Evolutionary conservation across 1,140 invertebrate genomes (phyloP).

Genomic region (Lasaia peninsularis): DNA sequence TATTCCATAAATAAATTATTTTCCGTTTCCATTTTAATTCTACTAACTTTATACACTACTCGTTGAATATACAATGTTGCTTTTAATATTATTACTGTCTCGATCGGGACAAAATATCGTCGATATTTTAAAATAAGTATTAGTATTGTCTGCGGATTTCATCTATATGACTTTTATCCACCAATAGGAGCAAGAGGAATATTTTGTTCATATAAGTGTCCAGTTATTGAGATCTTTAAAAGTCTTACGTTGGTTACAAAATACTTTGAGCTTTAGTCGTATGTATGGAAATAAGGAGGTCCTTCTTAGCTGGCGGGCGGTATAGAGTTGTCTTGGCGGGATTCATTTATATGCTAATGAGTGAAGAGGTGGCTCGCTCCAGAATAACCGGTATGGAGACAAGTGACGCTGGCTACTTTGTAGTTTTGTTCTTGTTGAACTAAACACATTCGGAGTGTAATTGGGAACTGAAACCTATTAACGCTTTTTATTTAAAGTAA

Average conservation of each 20-base stretch:
- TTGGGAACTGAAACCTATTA: not conserved
- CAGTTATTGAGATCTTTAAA: not conserved
- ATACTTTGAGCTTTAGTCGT: not conserved
- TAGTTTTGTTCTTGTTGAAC: not conserved
- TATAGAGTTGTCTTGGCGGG: slow-evolving; percentile 68
- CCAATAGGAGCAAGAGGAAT: not conserved
- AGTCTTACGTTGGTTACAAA: not conserved
- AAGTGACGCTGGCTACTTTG: slow-evolving; percentile 19
- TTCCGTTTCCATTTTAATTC: too few species aligned
- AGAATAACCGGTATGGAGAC: slow-evolving; percentile 50
- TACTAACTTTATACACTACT: not conserved
- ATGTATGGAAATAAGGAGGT: slow-evolving; percentile 26
- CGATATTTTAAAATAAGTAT: slow-evolving; percentile 44
- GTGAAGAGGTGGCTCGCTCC: slow-evolving; percentile 44
- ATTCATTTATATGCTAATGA: slow-evolving; percentile 75
- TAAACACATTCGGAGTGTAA: not conserved
- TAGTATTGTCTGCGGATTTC: not conserved
- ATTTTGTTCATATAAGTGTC: not conserved
- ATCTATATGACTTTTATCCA: not conserved
- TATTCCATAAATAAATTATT: too few species aligned
- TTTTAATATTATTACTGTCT: slow-evolving; percentile 44
- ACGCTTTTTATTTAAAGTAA: not conserved
- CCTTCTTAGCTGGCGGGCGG: slow-evolving; percentile 37
- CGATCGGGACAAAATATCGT: slow-evolving; percentile 40
- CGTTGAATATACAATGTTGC: slow-evolving; percentile 44